Evolutionary conservation across 1,140 invertebrate species (phyloP).

Genomic region (Heliconius eleuchia): DNA sequence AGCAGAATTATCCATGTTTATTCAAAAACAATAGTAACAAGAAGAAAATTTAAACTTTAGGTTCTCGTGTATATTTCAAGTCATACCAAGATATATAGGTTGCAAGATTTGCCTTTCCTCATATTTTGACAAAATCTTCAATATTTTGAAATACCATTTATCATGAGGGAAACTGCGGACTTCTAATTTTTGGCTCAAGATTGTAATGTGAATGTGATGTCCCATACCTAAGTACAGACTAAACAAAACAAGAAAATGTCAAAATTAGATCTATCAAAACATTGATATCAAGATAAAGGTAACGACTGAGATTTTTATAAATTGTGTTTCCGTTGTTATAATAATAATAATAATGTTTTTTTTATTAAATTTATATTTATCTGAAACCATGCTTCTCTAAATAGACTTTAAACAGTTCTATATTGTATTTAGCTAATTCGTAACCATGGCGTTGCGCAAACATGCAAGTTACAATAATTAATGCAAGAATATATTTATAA

Average conservation of each 20-base stretch:
- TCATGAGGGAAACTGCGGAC: background rate
- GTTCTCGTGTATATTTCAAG: background rate
- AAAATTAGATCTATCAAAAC: background rate
- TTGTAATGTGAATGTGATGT: background rate
- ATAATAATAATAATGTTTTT: no score
- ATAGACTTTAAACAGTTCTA: no score
- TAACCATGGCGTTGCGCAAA: no score
- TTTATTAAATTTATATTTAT: no score
- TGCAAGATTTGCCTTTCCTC: background rate
- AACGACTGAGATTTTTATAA: background rate
- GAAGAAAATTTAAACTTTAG: background rate
- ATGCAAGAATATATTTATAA: no score
- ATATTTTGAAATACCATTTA: slow-evolving; percentile 6
- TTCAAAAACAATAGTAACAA: slow-evolving; percentile 29
- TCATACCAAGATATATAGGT: background rate
- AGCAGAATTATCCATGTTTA: slow-evolving; percentile 65
- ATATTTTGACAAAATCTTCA: background rate
- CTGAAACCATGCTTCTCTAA: no score
- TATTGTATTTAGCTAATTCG: no score
- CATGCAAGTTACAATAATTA: no score
- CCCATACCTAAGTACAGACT: slow-evolving; percentile 12
- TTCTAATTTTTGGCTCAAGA: slow-evolving; percentile 2
- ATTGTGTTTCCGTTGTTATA: background rate
- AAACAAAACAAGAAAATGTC: slow-evolving; percentile 6
- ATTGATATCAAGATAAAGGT: background rate